Evolutionary conservation across 2,797 vertebrate species (phyloP).

Genomic region (Mycteria americana): DNA sequence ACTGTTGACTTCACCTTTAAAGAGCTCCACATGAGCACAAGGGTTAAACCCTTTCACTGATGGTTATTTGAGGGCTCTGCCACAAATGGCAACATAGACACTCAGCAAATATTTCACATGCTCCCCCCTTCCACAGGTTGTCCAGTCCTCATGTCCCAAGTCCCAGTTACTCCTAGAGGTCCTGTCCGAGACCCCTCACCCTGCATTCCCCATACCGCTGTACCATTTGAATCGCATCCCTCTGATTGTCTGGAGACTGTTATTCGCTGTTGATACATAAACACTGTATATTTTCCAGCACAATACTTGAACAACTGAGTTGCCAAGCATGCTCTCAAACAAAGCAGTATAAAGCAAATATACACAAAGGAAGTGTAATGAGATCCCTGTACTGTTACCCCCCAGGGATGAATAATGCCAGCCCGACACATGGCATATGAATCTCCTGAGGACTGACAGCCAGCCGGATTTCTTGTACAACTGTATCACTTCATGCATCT

Average conservation of each 20-base stretch:
- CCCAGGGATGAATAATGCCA: not conserved
- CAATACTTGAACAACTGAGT: not conserved
- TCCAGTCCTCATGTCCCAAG: not conserved
- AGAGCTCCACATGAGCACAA: not conserved
- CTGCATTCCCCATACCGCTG: rapidly evolving
- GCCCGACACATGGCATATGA: not conserved
- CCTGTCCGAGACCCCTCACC: not conserved
- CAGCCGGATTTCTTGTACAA: not conserved
- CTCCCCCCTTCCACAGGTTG: not conserved
- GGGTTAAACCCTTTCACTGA: not conserved
- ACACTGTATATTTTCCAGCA: not conserved
- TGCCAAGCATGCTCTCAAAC: not conserved
- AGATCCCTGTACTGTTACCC: not conserved
- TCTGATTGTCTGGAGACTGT: not conserved
- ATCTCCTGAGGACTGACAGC: not conserved
- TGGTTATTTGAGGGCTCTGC: not conserved
- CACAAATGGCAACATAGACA: not conserved
- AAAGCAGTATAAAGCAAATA: not conserved
- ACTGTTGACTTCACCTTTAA: not conserved
- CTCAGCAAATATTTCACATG: not conserved
- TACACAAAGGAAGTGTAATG: not conserved
- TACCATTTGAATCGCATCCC: rapidly evolving
- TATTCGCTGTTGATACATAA: not conserved
- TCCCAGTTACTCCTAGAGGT: not conserved
- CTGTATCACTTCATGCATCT: not conserved